Base-by-base conservation (phyloP, 2,888 invertebrate species). In the Labia minor region DNA sequence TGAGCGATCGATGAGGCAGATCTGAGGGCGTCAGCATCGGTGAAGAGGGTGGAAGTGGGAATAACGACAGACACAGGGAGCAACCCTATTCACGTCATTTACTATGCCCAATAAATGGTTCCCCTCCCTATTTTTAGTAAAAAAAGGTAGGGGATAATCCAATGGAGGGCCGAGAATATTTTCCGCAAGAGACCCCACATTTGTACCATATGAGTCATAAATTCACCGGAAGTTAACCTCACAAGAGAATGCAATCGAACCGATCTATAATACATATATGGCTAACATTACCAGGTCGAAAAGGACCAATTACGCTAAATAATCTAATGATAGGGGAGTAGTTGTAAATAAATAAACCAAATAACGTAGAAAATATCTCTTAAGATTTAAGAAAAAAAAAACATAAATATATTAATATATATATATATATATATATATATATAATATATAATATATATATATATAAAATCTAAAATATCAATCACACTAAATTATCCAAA, bases 21-120 rank as follows among this genome's bases (percentile, higher is more conserved):
- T 49, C 49, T 49, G 49, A 49, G 49, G 49, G 49, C 49, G 49
- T 49, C 49, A 49, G 49, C 49, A 49, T 49, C 49, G 49, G 49
- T 14, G 49, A 49, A 49, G 49, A 49, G 49, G 16, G 49, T n/a
- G 49, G 49, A 4, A 11, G n/a, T 8, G n/a, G 49, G 49, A 49
- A 4, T 49, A 49, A 49, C 49, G n/a, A 49, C 14, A 11, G n/a
- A 49, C 16, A n/a, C 6, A 14, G 16, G n/a, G 49, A 16, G 49
- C 14, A 49, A 14, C 26, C 26, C 26, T n/a, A 26, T 26, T 26
- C 26, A 26, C 26, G 26, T 26, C 26, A 26, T 26, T 26, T 26
- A 8, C 26, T 3, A 26, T 26, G 4, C 26, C 26, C 26, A 26
- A 26, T 26, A 26, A 26, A 26, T n/a, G 49, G 3, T 14, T 2